Evolutionary conservation across 2,113 vertebrate genomes (phyloP).

Genomic region (Otis tarda): DNA sequence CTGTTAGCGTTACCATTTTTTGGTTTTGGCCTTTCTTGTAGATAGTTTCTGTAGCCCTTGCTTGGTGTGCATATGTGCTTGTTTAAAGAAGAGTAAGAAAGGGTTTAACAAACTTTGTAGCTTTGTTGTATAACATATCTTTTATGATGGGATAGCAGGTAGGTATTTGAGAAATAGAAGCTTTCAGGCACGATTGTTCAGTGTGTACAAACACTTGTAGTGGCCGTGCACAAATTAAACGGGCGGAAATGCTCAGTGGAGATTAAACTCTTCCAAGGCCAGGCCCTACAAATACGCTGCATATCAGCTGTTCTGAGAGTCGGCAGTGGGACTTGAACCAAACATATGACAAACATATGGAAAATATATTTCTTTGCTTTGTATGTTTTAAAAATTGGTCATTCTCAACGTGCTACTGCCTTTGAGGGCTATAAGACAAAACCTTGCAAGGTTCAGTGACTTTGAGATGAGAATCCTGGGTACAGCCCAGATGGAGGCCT

Average conservation of each 20-base stretch:
- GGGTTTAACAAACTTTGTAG: background rate
- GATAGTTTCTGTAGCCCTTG: background rate
- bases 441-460: slow-evolving; percentile 11
- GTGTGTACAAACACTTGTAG: background rate
- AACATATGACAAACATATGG: slow-evolving; percentile 62
- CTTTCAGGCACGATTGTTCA: background rate
- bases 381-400: background rate
- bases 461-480: slow-evolving; percentile 18
- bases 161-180: background rate
- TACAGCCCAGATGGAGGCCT: slow-evolving; percentile 30
- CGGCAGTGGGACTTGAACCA: background rate
- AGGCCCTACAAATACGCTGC: background rate
- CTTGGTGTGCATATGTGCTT: rapidly evolving
- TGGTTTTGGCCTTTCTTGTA: background rate
- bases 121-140: background rate
- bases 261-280: background rate
- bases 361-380: slow-evolving; percentile 32
- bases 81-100: background rate
- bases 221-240: background rate
- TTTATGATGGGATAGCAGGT: background rate
- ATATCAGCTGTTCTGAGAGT: background rate
- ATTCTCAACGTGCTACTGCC: slow-evolving; percentile 14
- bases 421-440: slow-evolving; percentile 40
- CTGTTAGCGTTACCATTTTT: background rate
- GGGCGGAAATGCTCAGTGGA: background rate